A percentile compares a stretch with the other conserved stretches of the same genome.
phyloP scores from a whole-genome alignment of 53 echinoderm and acorn worm species.

The Stichopus horrens region DNA sequence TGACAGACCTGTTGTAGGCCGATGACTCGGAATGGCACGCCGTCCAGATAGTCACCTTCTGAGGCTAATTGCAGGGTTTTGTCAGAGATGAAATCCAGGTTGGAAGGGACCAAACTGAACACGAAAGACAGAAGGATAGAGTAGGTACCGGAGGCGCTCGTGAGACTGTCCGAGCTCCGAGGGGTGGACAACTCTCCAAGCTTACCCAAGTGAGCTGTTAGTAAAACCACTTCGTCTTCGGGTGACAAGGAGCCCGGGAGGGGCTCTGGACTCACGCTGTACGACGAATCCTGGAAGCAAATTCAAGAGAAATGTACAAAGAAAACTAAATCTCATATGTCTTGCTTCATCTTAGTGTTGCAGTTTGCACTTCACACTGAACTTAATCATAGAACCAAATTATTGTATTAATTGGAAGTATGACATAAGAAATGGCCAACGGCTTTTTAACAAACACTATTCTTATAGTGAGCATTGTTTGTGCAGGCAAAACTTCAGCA shows the following conservation, averaged over 20 bases:
- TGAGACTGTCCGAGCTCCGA: slow-evolving; percentile 49
- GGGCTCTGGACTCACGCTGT: slow-evolving; percentile 65
- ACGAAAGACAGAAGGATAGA: slow-evolving; percentile 77
- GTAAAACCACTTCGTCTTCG: slow-evolving; percentile 68
- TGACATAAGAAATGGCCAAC: too few species aligned
- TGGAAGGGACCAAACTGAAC: slow-evolving; percentile 76
- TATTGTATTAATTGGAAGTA: too few species aligned
- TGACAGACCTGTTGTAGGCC: slow-evolving; percentile 81
- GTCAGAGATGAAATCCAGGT: slow-evolving; percentile 69
- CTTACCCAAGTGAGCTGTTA: slow-evolving; percentile 68
- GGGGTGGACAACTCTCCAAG: slow-evolving; percentile 57
- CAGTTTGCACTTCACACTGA: too few species aligned
- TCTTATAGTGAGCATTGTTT: too few species aligned
- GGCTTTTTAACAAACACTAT: too few species aligned
- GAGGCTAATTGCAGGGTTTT: slow-evolving; percentile 14
- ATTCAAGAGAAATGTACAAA: neutral
- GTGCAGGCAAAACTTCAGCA: too few species aligned
- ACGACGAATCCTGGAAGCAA: slow-evolving; percentile 79
- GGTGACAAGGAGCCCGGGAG: slow-evolving; percentile 64
- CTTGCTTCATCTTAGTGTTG: too few species aligned
- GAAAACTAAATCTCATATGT: too few species aligned
- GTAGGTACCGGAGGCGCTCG: slow-evolving; percentile 74
- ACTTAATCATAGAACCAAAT: too few species aligned
- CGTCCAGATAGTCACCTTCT: slow-evolving; percentile 46
- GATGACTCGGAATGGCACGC: slow-evolving; percentile 71